Conservation (phyloP, 1,140 invertebrate genomes). For the Popillia japonica region DNA sequence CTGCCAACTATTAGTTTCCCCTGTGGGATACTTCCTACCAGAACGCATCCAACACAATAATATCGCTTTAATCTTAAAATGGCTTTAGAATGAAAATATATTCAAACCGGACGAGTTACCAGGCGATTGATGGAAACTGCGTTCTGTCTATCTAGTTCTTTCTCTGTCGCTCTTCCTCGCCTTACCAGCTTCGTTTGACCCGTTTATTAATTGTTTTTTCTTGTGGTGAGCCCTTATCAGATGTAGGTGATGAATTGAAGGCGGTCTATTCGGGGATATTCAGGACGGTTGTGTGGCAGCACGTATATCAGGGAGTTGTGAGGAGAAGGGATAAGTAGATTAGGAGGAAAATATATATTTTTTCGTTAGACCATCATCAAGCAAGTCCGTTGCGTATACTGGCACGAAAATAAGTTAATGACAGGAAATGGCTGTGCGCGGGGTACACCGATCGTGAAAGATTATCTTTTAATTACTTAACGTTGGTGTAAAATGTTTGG, state of each 20-base stretch:
- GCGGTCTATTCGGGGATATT: not conserved
- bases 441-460: no score
- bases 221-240: conserved; percentile 4
- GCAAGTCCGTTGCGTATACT: no score
- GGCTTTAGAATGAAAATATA: conserved; percentile 11
- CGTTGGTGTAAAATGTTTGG: no score
- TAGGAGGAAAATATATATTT: not conserved
- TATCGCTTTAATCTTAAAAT: conserved; percentile 19
- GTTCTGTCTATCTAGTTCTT: not conserved
- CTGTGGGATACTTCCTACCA: conserved; percentile 17
- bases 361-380: no score
- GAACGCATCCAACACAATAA: conserved; percentile 1
- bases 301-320: not conserved
- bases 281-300: not conserved
- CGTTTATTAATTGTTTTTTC: conserved; percentile 16
- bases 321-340: not conserved
- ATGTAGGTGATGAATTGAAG: conserved; percentile 18
- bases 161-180: not conserved
- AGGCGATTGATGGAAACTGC: not conserved
- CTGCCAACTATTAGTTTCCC: not conserved
- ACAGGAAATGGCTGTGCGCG: no score
- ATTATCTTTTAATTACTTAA: no score
- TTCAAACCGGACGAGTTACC: conserved; percentile 1
- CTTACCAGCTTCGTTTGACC: not conserved
- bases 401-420: no score